Evolutionary conservation across 1,140 invertebrate genomes (phyloP).

Genomic region (Magallana angulata): DNA sequence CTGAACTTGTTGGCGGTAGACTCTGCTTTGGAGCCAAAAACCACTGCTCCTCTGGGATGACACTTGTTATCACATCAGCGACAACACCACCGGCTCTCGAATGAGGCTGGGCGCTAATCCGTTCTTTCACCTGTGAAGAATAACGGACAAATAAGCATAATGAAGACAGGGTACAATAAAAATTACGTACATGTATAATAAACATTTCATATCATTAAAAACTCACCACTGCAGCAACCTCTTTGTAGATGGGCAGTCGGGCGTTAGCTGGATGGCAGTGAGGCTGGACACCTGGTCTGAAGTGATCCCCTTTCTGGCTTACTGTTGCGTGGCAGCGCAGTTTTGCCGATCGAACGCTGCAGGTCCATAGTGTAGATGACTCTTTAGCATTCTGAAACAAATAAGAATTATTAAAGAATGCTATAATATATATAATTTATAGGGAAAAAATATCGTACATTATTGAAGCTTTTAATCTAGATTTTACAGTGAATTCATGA

Average conservation of each 20-base stretch:
- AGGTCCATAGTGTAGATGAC: slow-evolving; percentile 46
- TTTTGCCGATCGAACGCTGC: slow-evolving; percentile 32
- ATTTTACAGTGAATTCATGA: not conserved
- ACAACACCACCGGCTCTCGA: slow-evolving; percentile 18
- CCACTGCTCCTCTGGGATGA: not conserved
- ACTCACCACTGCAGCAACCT: not conserved
- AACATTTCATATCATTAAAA: not conserved
- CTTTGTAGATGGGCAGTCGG: not conserved
- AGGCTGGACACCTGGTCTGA: slow-evolving; percentile 23
- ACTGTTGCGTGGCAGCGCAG: slow-evolving; percentile 43
- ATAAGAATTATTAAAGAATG: not conserved
- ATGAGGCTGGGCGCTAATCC: not conserved
- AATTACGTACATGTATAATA: no score
- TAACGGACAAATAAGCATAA: no score
- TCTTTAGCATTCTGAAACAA: slow-evolving; percentile 41
- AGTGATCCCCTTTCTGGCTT: slow-evolving; percentile 11
- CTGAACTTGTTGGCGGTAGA: not conserved
- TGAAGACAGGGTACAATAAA: not conserved
- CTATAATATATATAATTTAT: no score
- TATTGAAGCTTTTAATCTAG: no score
- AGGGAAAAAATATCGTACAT: no score
- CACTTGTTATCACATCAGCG: not conserved
- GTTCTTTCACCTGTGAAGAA: slow-evolving; percentile 31
- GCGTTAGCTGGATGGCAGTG: slow-evolving; percentile 40
- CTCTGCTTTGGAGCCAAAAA: slow-evolving; percentile 30